Evolutionary conservation across 1,140 invertebrate species (phyloP).

Genomic region (Palaemon carinicauda): DNA sequence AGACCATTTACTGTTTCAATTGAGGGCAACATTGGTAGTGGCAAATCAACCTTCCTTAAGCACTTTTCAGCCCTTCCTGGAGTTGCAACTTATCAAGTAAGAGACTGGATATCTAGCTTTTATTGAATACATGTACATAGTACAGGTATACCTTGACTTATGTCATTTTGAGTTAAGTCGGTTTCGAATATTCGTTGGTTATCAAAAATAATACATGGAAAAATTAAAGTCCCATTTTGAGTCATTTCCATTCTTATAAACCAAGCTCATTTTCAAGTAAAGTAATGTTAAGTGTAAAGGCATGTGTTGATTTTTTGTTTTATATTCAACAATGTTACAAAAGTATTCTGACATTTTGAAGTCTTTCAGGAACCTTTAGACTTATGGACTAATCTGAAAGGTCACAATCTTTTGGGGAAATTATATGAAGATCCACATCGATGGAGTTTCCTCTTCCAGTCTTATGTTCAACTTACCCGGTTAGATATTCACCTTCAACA

Average conservation of each 20-base stretch:
- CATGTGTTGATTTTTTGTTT: no score
- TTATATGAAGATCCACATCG: slow-evolving; percentile 68
- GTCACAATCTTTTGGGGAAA: slow-evolving; percentile 68
- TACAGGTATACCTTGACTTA: no score
- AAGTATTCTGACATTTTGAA: neutral
- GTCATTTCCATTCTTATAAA: no score
- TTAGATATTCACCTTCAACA: slow-evolving; percentile 65
- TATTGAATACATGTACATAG: neutral
- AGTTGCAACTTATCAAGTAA: slow-evolving; percentile 60
- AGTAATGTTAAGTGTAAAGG: no score
- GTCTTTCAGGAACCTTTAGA: slow-evolving; percentile 63
- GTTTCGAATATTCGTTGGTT: no score
- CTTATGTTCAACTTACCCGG: slow-evolving; percentile 70
- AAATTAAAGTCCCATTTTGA: no score
- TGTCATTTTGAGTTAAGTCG: no score
- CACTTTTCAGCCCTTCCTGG: slow-evolving; percentile 76
- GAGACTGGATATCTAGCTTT: neutral
- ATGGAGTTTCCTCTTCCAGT: slow-evolving; percentile 70
- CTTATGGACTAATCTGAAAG: slow-evolving; percentile 69
- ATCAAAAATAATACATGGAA: no score
- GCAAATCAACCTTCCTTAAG: slow-evolving; percentile 89
- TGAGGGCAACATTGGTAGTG: slow-evolving; percentile 93
- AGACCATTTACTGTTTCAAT: slow-evolving; percentile 66
- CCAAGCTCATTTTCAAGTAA: no score
- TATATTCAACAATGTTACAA: no score